Percentiles rank a stretch among this genome's conserved stretches.
Conservation (phyloP, 2,113 vertebrate genomes). For the Tricholaema leucomelas region DNA sequence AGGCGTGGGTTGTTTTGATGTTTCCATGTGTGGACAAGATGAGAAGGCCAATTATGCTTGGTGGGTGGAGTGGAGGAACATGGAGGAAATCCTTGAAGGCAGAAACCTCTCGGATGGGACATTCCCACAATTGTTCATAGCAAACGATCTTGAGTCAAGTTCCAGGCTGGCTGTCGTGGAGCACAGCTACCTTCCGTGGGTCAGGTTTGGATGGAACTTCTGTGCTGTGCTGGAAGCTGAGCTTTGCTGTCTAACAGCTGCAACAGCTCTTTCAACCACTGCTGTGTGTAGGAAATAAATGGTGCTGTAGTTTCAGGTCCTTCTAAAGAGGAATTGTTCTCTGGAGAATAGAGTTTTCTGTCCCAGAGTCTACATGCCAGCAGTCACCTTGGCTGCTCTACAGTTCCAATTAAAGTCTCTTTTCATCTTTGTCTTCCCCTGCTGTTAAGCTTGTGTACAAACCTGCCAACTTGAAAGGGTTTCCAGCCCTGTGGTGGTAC, state of each 20-base stretch:
- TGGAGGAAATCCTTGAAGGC: constrained; percentile 28
- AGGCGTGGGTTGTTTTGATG: background rate
- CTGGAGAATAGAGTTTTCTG: background rate
- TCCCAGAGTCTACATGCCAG: fast-evolving
- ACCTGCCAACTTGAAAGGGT: background rate
- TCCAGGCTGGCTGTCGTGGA: background rate
- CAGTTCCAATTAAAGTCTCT: background rate
- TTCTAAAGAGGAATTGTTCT: background rate
- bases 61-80: background rate
- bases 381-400: background rate
- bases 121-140: background rate
- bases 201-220: background rate
- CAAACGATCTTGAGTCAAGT: background rate
- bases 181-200: background rate
- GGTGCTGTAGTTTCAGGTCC: fast-evolving
- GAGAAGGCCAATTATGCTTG: fast-evolving
- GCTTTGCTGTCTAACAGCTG: background rate
- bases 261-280: background rate
- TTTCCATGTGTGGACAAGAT: constrained; percentile 20
- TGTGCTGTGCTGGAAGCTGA: fast-evolving
- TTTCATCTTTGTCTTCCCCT: background rate
- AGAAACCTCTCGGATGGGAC: background rate
- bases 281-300: background rate
- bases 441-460: background rate
- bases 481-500: background rate